Evolutionary conservation across 53 echinoderm and acorn worm genomes (phyloP).

Genomic region (Temnopleurus reevesii): DNA sequence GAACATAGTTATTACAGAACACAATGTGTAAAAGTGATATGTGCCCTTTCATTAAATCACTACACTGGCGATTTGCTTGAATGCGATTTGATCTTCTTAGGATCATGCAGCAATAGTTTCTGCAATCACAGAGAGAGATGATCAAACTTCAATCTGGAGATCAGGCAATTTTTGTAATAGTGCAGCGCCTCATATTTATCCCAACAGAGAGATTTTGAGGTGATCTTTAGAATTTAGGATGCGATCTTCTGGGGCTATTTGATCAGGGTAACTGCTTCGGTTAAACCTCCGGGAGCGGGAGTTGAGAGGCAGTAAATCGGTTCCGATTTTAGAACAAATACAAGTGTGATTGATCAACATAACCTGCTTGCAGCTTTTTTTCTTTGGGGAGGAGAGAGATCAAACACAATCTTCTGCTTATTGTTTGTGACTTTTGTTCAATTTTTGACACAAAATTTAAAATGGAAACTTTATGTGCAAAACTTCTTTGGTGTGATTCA

Average conservation of each 20-base stretch:
- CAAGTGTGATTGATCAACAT: not conserved
- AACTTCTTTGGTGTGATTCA: not conserved
- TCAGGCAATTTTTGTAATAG: not conserved
- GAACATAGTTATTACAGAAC: too few species aligned
- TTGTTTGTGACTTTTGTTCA: too few species aligned
- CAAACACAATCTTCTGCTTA: not conserved
- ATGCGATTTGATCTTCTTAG: too few species aligned
- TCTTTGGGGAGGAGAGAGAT: not conserved
- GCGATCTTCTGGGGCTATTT: not conserved
- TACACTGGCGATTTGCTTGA: not conserved
- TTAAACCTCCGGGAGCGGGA: not conserved
- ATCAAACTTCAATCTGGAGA: too few species aligned
- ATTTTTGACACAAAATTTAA: not conserved
- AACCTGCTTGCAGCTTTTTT: not conserved
- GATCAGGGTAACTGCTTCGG: slow-evolving; percentile 13
- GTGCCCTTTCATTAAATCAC: not conserved
- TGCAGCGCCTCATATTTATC: too few species aligned
- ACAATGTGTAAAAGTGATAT: too few species aligned
- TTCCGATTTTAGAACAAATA: not conserved
- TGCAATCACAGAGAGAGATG: too few species aligned
- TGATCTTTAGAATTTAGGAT: not conserved
- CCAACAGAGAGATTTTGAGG: not conserved
- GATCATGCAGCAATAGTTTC: too few species aligned
- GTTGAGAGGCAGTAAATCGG: not conserved
- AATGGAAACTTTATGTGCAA: not conserved